Base-by-base conservation (phyloP, 2,888 invertebrate species). In the Cordilura impudica region DNA sequence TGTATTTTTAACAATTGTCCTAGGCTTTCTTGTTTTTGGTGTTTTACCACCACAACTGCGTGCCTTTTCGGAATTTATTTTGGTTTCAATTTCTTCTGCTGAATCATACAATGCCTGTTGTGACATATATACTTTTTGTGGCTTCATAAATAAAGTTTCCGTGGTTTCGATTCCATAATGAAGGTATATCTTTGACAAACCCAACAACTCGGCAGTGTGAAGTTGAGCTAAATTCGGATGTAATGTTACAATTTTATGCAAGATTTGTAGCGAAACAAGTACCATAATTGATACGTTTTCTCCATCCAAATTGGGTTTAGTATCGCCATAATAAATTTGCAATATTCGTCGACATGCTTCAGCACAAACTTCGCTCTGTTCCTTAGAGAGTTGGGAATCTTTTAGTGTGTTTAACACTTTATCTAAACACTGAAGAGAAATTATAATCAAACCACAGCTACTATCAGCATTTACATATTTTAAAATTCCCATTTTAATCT, bases 11-110 rank as follows among this genome's bases (percentile, higher is more conserved):
- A 72, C 10, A 66, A 61, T 66, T 14, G 73, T 8, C 6, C 81
- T 69, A 1, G 80, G 81, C 43, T 78, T 80, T 2, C 87, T 84
- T 0, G 85, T 84, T 76, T 87, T 89, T n/a, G 84, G 82, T 0
- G 93, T 92, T 90, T 93, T 93, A 82, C 94, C 93, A n/a, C 93
- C 93, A 84, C 90, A 91, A 78, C 90, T 90, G n/a, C 88, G 26
- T 19, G 58, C 19, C 45, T 69, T 69, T 21, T 77, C 84, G 10
- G 83, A 75, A 77, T 82, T 61, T 1, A 77, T 67, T 4, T 14
- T 82, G 2, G 83, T 51, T 16, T 85, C 43, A 56, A 72, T 82
- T 56, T 84, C 82, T 3, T 85, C 84, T 6, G 80, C 77, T 0
- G 90, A 88, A 79, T 92, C 91, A 10, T 92, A 92, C 43, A 93